Evolutionary conservation across 2,888 invertebrate species (phyloP).

Genomic region (Portevinia maculata): DNA sequence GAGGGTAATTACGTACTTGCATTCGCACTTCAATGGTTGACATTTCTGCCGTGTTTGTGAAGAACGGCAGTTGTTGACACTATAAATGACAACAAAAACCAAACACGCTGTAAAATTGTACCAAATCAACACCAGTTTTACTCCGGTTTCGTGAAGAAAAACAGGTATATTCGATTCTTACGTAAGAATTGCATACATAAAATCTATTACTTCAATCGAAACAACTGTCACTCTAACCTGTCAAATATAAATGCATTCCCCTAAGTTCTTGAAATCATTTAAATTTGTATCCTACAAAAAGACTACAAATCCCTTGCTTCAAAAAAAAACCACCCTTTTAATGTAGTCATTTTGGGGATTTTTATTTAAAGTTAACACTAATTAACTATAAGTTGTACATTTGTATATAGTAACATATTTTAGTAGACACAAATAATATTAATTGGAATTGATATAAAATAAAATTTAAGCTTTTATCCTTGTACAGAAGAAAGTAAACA

Average conservation of each 20-base stretch:
- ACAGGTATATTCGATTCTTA: neutral
- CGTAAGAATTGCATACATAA: neutral
- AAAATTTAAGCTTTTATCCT: slow-evolving; percentile 38
- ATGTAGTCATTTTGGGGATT: slow-evolving; percentile 16
- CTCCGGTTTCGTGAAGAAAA: too few species aligned
- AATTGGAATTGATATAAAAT: slow-evolving; percentile 32
- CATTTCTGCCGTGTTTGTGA: too few species aligned
- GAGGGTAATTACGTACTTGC: too few species aligned
- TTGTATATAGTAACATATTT: slow-evolving; percentile 53
- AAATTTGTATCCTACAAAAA: slow-evolving; percentile 25
- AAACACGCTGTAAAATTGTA: too few species aligned
- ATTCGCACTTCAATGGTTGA: too few species aligned
- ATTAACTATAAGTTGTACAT: slow-evolving; percentile 34
- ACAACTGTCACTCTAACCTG: neutral
- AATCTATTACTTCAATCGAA: neutral
- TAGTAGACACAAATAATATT: slow-evolving; percentile 23
- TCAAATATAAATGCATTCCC: neutral
- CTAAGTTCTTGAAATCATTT: slow-evolving; percentile 24
- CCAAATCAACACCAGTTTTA: too few species aligned
- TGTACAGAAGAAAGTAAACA: slow-evolving; percentile 69
- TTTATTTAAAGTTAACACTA: slow-evolving; percentile 18
- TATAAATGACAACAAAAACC: too few species aligned
- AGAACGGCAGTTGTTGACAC: too few species aligned
- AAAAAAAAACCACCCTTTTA: slow-evolving; percentile 9
- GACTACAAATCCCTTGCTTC: slow-evolving; percentile 56